phyloP scores from a whole-genome alignment of 1,140 invertebrate species.

The Plutomurus gul region DNA sequence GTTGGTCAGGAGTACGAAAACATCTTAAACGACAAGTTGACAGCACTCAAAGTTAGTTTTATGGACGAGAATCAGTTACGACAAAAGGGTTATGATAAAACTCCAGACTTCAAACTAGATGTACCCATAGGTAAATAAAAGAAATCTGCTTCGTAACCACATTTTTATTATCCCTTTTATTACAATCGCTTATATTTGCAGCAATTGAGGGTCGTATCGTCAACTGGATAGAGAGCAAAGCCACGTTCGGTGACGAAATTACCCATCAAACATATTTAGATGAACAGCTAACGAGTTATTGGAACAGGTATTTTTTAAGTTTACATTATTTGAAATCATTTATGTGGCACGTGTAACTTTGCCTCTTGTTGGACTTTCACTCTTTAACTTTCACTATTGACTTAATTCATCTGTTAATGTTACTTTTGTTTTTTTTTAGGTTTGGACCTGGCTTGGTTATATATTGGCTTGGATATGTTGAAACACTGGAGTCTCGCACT shows the following conservation, averaged over 20 bases:
- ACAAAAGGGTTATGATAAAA: constrained; percentile 87
- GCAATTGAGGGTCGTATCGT: constrained; percentile 82
- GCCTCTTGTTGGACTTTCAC: constrained; percentile 4
- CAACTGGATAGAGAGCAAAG: constrained; percentile 97
- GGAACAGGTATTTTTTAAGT: constrained; percentile 71
- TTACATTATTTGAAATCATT: constrained; percentile 7
- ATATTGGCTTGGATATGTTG: constrained; percentile 93
- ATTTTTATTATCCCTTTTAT: neutral
- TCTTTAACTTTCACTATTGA: constrained; percentile 3
- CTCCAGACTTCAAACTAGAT: constrained; percentile 89
- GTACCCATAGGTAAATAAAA: constrained; percentile 70
- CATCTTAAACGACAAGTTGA: constrained; percentile 66
- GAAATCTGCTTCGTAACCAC: neutral
- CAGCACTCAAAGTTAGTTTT: constrained; percentile 68
- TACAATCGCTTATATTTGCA: constrained; percentile 51
- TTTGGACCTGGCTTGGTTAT: constrained; percentile 93
- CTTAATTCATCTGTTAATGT: no score
- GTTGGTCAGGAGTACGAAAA: constrained; percentile 77
- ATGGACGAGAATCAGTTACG: constrained; percentile 80
- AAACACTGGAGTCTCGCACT: constrained; percentile 64
- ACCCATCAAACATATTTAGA: constrained; percentile 82
- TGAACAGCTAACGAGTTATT: constrained; percentile 86
- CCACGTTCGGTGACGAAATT: constrained; percentile 83
- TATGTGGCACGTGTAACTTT: neutral
- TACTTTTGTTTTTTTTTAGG: constrained; percentile 59